Evolutionary conservation across 2,113 vertebrate genomes (phyloP).

Genomic region (Rhagologus leucostigma): DNA sequence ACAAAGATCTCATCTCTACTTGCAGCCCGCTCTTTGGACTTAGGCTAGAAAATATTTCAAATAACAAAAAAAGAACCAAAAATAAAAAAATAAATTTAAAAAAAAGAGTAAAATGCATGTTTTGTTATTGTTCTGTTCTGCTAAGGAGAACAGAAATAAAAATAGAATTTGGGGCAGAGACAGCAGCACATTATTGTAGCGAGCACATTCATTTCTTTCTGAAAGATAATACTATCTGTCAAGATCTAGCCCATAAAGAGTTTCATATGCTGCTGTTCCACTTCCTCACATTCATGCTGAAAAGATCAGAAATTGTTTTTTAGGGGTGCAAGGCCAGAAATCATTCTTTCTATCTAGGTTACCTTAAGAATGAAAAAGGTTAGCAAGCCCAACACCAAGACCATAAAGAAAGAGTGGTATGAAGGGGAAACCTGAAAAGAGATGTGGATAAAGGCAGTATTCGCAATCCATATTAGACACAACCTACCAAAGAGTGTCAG

Average conservation of each 20-base stretch:
- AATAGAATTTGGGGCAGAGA: slow-evolving; percentile 13
- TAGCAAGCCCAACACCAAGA: background rate
- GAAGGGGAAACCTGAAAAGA: background rate
- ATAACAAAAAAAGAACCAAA: background rate
- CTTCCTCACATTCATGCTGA: slow-evolving; percentile 6
- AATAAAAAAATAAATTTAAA: too few species aligned
- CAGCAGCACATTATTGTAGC: background rate
- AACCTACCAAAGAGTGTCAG: background rate
- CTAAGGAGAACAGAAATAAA: slow-evolving; percentile 7
- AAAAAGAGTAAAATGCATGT: background rate
- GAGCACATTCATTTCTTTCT: slow-evolving; percentile 35
- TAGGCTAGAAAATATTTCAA: background rate
- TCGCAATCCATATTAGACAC: background rate
- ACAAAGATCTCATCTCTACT: background rate
- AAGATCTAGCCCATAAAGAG: slow-evolving; percentile 3
- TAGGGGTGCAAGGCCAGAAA: background rate
- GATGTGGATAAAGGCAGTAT: background rate
- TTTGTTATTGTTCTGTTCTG: slow-evolving; percentile 25
- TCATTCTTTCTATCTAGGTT: background rate
- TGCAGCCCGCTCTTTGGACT: background rate
- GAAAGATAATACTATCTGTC: slow-evolving; percentile 20
- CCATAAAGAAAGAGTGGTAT: background rate
- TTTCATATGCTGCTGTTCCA: background rate
- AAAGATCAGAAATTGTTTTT: slow-evolving; percentile 43
- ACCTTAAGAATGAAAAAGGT: background rate